These are phyloP conservation scores for Dermochelys coriacea DNA, from an alignment of 2,797 vertebrate species.

Conservation along the genomic window DNA sequence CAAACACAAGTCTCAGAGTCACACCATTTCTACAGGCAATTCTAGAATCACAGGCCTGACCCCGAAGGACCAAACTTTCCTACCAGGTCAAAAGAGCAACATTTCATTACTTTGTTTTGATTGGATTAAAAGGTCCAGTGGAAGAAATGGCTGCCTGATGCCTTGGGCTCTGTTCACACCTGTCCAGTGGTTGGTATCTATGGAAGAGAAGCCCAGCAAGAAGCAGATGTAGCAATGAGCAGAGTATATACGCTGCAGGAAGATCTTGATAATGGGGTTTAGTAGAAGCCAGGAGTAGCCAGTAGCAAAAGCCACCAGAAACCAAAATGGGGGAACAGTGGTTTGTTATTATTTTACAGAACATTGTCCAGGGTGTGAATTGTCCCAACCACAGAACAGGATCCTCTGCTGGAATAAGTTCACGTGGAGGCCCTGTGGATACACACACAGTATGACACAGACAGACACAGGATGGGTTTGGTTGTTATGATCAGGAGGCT, in stretches of 20 bases:
- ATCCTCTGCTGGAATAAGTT: background rate
- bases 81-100: background rate
- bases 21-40: background rate
- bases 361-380: background rate
- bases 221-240: background rate
- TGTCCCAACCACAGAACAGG: background rate
- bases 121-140: background rate
- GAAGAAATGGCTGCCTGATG: background rate
- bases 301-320: background rate
- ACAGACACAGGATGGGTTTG: background rate
- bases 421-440: background rate
- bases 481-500: background rate
- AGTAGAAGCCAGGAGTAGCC: rapidly evolving
- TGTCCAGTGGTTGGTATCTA: background rate
- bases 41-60: background rate
- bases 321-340: background rate
- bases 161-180: background rate
- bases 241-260: background rate
- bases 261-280: background rate
- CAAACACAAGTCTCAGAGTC: background rate
- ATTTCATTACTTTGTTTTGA: background rate
- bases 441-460: background rate
- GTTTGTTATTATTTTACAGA: background rate
- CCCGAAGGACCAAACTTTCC: too few species aligned
- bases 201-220: background rate